phyloP scores from a whole-genome alignment of 2,113 vertebrate species.

The Ailurus styani region DNA sequence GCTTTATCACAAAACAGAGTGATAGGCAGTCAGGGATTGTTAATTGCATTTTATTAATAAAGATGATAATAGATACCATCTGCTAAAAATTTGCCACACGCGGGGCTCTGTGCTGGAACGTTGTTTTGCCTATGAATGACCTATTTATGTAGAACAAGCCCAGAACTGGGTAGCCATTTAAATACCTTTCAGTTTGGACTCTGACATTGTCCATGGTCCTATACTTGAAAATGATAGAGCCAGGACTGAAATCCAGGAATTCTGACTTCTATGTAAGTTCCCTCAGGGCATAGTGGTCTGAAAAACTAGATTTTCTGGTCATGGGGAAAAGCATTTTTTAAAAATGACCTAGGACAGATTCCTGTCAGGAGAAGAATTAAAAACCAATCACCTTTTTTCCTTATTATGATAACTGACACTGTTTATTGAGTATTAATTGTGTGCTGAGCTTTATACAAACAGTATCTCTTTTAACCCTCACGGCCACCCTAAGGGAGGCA shows the following conservation, averaged over 20 bases:
- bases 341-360: not conserved
- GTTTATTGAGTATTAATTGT: not conserved
- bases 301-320: constrained; percentile 19
- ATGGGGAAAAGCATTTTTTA: not conserved
- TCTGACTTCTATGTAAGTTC: not conserved
- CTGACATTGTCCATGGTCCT: not conserved
- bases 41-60: constrained; percentile 6
- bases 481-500: not conserved
- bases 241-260: constrained; percentile 18
- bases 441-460: not conserved
- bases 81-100: not conserved
- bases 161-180: not conserved
- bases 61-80: not conserved
- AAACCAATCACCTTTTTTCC: not conserved
- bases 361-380: not conserved
- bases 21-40: not conserved
- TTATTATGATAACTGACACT: not conserved
- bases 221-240: not conserved
- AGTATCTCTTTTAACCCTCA: not conserved
- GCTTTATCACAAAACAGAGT: not conserved
- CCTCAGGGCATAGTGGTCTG: not conserved
- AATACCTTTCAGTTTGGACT: not conserved
- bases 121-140: not conserved
- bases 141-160: not conserved
- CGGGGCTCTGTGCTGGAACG: not conserved